Evolutionary conservation across 1,140 invertebrate species (phyloP).

Genomic region (Drosophila ironensis): DNA sequence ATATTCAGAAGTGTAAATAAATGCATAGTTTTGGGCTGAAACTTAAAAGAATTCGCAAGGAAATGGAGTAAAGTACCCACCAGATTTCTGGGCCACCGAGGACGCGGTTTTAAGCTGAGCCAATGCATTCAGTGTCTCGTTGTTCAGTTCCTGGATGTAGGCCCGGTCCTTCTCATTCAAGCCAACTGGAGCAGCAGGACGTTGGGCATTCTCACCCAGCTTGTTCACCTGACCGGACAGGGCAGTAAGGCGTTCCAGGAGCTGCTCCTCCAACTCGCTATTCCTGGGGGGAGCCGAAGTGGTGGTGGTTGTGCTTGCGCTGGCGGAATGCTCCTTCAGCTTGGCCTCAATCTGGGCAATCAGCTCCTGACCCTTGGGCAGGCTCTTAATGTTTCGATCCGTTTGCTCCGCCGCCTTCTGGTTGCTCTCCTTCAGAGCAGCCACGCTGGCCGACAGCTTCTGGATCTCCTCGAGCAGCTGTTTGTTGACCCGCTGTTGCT

Average conservation of each 20-base stretch:
- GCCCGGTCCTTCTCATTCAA: conserved; percentile 58
- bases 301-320: too few species aligned
- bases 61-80: conserved; percentile 26
- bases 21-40: too few species aligned
- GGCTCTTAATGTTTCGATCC: conserved; percentile 45
- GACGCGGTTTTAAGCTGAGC: conserved; percentile 56
- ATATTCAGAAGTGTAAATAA: too few species aligned
- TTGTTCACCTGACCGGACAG: conserved; percentile 46
- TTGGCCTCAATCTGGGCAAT: conserved; percentile 68
- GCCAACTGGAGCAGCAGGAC: conserved; percentile 26
- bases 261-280: conserved; percentile 63
- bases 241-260: conserved; percentile 43
- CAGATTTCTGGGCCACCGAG: conserved; percentile 46
- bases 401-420: conserved; percentile 53
- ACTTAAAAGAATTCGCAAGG: too few species aligned
- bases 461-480: conserved; percentile 84
- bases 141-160: conserved; percentile 71
- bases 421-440: conserved; percentile 82
- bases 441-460: conserved; percentile 83
- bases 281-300: conserved; percentile 58
- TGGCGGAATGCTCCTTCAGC: conserved; percentile 45
- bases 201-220: conserved; percentile 29
- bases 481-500: conserved; percentile 67
- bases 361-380: conserved; percentile 56
- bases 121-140: conserved; percentile 71